Evolutionary conservation across 1,140 invertebrate genomes (phyloP), one percentile per base, ranked within the genome.

Genomic region (Drosophila bocki): DNA sequence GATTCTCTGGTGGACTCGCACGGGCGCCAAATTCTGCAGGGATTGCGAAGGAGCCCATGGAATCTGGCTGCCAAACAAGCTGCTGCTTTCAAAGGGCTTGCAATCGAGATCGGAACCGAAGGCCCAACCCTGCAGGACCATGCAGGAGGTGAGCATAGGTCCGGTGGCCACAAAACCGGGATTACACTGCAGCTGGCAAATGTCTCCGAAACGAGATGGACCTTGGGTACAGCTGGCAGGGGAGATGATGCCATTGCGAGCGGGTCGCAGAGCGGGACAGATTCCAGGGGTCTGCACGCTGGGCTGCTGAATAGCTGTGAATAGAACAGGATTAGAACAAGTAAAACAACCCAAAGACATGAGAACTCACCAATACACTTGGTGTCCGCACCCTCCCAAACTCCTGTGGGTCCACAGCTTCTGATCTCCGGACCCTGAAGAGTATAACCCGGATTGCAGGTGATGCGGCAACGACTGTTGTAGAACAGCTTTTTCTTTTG

Each of bases 381-480:
- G 29, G 93, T 93, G 19, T 94, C 93, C 32, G 83, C 75, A 15
- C 93, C 92, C 68, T 94, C 93, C 95, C 95, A 95, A 53, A 86
- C 79, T 37, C 95, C 95, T 6, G 91, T 84, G 12, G 75, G 71
- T 37, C 93, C 93, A 67, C 95, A 95, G 44, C 87, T 87, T 41
- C 93, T 91, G 45, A 93, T 82, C 22, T 93, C 88, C 26, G 94
- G 82, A 35, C 95, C 95, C 45, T 93, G 85, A 6, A 95, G 77
- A 59, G 91, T 93, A 75, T 93, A 95, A 17, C 92, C 92, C 1
- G 68, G 9, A 51, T 92, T 83, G 59, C 95, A 95, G 86, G 93
- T 93, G 39, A 95, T 92, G 53, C 94, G 93, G 88, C 95, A 96
- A 69, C 93, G 93, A 8, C 95, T 94, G 44, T 94, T 94, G 44